Conservation (phyloP, 2,888 invertebrate genomes). For the Harpagoxenus sublaevis region DNA sequence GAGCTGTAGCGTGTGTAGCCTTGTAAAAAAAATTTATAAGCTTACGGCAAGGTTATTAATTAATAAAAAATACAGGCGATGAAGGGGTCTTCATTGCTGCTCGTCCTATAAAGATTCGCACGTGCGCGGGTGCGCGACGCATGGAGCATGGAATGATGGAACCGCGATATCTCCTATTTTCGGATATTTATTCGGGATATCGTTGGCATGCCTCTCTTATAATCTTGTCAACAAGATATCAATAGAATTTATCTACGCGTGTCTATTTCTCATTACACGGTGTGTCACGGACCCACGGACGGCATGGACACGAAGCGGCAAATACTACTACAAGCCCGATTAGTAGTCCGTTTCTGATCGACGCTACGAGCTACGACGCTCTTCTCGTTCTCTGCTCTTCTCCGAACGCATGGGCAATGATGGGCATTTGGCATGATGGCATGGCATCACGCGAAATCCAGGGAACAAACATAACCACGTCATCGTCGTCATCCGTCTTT, state of each 20-base stretch:
- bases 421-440: no score
- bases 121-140: background rate
- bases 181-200: no score
- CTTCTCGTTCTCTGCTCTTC: background rate
- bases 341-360: no score
- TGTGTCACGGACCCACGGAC: background rate
- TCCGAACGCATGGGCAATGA: background rate
- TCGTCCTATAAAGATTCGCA: background rate
- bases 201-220: no score
- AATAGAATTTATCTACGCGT: background rate
- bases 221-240: background rate
- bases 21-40: background rate
- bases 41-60: background rate
- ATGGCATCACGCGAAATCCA: background rate
- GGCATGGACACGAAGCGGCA: background rate
- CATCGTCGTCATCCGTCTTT: no score
- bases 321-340: background rate
- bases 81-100: no score
- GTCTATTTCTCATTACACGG: background rate
- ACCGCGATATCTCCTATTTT: background rate
- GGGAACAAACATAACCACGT: constrained; percentile 9
- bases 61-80: background rate
- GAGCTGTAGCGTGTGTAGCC: background rate
- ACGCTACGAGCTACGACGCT: no score
- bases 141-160: no score